These are phyloP conservation scores for Falco novaeseelandiae DNA, from an alignment of 2,797 vertebrate genomes.

Conservation along the genomic window DNA sequence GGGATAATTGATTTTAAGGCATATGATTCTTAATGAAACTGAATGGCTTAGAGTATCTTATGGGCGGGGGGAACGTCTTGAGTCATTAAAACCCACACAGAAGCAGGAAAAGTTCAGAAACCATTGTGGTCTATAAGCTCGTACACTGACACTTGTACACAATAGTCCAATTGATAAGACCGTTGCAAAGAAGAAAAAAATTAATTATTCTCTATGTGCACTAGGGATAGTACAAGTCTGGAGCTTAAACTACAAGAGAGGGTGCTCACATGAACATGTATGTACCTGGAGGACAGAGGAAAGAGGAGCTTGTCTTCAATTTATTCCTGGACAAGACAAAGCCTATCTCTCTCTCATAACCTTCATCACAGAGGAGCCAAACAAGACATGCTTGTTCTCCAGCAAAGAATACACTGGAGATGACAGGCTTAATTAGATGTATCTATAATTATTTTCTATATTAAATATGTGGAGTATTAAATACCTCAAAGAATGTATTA, in stretches of 20 bases:
- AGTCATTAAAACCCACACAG: neutral
- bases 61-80: neutral
- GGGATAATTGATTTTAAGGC: neutral
- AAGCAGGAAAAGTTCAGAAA: neutral
- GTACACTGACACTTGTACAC: neutral
- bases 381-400: neutral
- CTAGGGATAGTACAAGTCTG: neutral
- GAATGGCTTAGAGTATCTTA: neutral
- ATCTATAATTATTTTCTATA: neutral
- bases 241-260: neutral
- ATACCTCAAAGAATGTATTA: neutral
- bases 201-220: neutral
- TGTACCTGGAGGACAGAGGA: neutral
- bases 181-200: neutral
- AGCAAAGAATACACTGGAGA: neutral
- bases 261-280: fast-evolving
- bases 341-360: neutral
- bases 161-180: too few species aligned
- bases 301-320: neutral
- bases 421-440: neutral
- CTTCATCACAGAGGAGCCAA: neutral
- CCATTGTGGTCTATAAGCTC: neutral
- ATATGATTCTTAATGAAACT: neutral
- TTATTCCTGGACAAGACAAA: neutral
- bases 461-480: neutral